These are phyloP conservation scores for Slavum lentiscoides DNA, from an alignment of 2,888 invertebrate species.

Conservation along the genomic window DNA sequence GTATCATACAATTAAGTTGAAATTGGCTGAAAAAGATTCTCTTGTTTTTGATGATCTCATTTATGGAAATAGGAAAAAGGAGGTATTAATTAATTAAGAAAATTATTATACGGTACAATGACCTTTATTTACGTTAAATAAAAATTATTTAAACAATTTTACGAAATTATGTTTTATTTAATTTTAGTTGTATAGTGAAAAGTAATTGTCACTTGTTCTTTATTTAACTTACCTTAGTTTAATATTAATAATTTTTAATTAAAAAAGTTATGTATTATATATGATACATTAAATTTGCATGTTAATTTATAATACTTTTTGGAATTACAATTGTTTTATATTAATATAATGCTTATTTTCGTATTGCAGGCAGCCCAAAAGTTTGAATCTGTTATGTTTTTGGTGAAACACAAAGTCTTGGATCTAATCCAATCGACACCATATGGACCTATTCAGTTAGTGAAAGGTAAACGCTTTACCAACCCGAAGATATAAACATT, in stretches of 20 bases:
- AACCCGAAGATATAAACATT: constrained; percentile 69
- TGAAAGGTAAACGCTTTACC: constrained; percentile 84
- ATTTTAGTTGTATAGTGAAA: no score
- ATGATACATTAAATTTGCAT: no score
- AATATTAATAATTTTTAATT: no score
- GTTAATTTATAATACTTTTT: no score
- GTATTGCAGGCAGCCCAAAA: constrained; percentile 87
- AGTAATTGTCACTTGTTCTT: no score
- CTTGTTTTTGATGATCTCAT: constrained; percentile 72
- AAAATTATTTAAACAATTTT: no score
- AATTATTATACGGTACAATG: no score
- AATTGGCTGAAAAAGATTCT: constrained; percentile 68
- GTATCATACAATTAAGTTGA: constrained; percentile 76
- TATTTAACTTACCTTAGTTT: no score
- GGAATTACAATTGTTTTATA: neutral
- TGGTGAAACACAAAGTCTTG: constrained; percentile 94
- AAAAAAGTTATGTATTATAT: no score
- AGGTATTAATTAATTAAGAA: no score
- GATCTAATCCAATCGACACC: constrained; percentile 83
- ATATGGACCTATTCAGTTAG: constrained; percentile 83
- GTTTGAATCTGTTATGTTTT: constrained; percentile 95
- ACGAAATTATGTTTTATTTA: no score
- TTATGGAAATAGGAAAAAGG: constrained; percentile 78
- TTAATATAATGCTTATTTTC: constrained; percentile 52
- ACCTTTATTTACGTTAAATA: no score